These are phyloP conservation scores for Macquaria australasica DNA, from an alignment of 2,113 vertebrate genomes.

Conservation along the genomic window DNA sequence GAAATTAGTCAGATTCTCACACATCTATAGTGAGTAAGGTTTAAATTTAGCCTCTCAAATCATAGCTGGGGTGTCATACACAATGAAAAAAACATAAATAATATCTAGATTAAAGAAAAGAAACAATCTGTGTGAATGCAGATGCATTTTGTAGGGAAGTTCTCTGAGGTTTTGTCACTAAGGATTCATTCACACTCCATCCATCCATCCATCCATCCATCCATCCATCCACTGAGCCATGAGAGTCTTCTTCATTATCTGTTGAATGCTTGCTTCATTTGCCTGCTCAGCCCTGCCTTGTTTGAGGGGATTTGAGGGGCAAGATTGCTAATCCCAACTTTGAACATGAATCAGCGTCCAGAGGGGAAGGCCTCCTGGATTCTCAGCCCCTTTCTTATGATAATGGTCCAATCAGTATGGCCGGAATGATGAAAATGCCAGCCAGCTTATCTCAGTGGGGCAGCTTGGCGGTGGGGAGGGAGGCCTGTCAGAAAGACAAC, in stretches of 20 bases:
- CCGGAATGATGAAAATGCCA: slow-evolving; percentile 88
- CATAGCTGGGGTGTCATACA: too few species aligned
- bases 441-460: slow-evolving; percentile 91
- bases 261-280: slow-evolving; percentile 88
- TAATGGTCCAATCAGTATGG: slow-evolving; percentile 88
- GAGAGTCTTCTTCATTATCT: slow-evolving; percentile 83
- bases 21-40: background rate
- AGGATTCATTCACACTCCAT: slow-evolving; percentile 10
- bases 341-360: slow-evolving; percentile 93
- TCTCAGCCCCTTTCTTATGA: slow-evolving; percentile 93
- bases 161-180: background rate
- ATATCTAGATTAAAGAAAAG: background rate
- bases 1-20: background rate
- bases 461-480: slow-evolving; percentile 80
- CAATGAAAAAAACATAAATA: too few species aligned
- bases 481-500: slow-evolving; percentile 69
- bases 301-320: slow-evolving; percentile 97
- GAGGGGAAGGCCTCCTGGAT: slow-evolving; percentile 85
- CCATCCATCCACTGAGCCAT: slow-evolving; percentile 74
- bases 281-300: slow-evolving; percentile 74
- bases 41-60: background rate
- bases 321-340: slow-evolving; percentile 96
- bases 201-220: slow-evolving; percentile 70
- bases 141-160: background rate
- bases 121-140: background rate